phyloP scores from a whole-genome alignment of 2,797 vertebrate genomes.

The Meriones psammophilus region DNA sequence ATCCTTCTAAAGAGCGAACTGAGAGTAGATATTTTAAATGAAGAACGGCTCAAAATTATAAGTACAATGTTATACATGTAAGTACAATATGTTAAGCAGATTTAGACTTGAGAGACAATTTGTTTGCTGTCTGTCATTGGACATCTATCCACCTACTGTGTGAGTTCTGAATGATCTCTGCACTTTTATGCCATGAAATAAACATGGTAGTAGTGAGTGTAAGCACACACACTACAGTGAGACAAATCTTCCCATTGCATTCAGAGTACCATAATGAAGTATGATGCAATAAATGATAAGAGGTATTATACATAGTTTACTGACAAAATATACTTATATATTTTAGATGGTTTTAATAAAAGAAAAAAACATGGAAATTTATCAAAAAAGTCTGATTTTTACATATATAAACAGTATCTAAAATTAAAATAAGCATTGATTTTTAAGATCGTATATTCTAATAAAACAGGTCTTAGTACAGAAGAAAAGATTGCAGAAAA shows the following conservation, averaged over 20 bases:
- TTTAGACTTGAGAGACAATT: background rate
- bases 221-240: background rate
- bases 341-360: background rate
- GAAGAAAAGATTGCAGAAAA: background rate
- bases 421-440: slow-evolving; percentile 33
- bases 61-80: background rate
- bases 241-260: background rate
- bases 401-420: background rate
- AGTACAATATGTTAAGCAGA: background rate
- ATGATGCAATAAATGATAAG: background rate
- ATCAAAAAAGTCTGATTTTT: background rate
- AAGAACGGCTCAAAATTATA: background rate
- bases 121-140: background rate
- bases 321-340: background rate
- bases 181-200: background rate
- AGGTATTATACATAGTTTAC: background rate
- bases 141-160: background rate
- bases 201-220: background rate
- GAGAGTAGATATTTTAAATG: background rate
- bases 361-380: slow-evolving; percentile 1
- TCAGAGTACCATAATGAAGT: background rate
- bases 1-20: background rate
- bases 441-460: background rate
- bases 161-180: background rate
- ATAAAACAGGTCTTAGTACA: background rate